Evolutionary conservation across 2,113 vertebrate species (phyloP).

Genomic region (Cyanistes caeruleus): DNA sequence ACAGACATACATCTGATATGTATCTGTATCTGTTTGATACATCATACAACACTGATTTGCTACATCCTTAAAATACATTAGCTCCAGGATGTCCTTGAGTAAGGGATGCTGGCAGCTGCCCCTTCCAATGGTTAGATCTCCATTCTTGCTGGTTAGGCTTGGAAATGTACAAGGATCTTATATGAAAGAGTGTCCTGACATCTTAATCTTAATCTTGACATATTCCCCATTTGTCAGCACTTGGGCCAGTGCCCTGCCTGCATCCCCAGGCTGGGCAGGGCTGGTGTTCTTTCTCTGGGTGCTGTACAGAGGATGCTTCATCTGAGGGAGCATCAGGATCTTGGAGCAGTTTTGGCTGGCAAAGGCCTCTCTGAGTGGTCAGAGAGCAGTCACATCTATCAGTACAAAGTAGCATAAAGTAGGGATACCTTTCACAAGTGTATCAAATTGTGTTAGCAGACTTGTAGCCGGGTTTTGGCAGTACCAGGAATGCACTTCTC

Average conservation of each 20-base stretch:
- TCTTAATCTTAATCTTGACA: not conserved
- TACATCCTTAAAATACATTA: not conserved
- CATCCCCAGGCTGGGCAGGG: not conserved
- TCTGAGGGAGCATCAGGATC: not conserved
- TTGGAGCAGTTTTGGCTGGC: not conserved
- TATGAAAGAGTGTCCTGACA: not conserved
- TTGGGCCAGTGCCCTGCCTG: accelerated
- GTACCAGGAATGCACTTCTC: accelerated
- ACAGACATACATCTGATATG: not conserved
- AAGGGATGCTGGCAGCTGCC: not conserved
- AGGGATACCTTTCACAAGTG: not conserved
- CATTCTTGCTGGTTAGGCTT: not conserved
- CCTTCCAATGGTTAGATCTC: not conserved
- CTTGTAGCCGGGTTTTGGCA: too few species aligned
- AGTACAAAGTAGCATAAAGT: not conserved
- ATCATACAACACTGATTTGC: not conserved
- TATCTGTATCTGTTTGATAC: too few species aligned
- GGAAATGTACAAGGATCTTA: not conserved
- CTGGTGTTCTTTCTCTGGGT: not conserved
- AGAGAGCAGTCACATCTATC: not conserved
- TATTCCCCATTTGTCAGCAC: not conserved
- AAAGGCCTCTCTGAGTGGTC: not conserved
- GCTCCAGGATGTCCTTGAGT: not conserved
- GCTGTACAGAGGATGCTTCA: not conserved
- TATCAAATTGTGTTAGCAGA: not conserved